Evolutionary conservation across 2,797 vertebrate species (phyloP).

Genomic region (Neopelma chrysocephalum): DNA sequence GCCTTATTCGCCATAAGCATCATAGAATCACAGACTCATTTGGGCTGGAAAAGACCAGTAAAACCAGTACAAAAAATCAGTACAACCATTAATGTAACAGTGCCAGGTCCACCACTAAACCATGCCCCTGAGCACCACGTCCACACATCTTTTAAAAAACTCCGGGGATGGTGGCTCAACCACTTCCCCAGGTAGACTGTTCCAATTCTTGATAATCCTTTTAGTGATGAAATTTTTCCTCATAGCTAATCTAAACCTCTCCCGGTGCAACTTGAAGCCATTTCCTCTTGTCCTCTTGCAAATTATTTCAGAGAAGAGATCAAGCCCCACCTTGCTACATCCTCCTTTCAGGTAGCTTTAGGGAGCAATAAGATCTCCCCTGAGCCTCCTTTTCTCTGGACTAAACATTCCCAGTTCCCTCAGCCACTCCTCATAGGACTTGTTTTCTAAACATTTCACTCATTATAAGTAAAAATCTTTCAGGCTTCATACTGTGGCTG

Average conservation of each 20-base stretch:
- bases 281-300: background rate
- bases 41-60: background rate
- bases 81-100: background rate
- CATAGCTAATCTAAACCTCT: background rate
- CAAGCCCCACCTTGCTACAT: fast-evolving
- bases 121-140: fast-evolving
- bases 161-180: fast-evolving
- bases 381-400: background rate
- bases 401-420: background rate
- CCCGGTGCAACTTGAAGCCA: background rate
- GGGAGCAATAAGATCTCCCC: background rate
- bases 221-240: background rate
- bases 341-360: background rate
- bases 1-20: background rate
- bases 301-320: background rate
- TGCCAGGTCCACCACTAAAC: background rate
- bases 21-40: background rate
- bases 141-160: background rate
- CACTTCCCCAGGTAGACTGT: background rate
- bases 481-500: background rate
- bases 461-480: background rate
- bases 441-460: background rate
- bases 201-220: background rate
- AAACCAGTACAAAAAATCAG: background rate
- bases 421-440: fast-evolving